Evolutionary conservation across 1,140 invertebrate genomes (phyloP), one percentile per base, ranked within the genome.

Genomic region (Drosophila varians): DNA sequence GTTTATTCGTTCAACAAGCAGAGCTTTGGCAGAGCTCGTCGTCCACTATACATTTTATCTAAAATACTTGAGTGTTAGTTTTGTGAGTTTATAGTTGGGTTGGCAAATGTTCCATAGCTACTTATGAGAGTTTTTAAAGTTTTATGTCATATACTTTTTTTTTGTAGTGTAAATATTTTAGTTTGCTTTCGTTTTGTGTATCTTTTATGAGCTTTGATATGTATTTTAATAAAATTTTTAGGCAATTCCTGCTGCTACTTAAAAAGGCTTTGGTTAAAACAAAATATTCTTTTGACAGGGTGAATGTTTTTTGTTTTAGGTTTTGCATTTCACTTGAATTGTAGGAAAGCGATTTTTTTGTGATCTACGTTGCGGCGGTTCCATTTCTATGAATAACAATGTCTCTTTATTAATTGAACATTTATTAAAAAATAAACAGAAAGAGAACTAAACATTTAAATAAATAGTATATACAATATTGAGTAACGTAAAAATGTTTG

Each of bases 181-280:
- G 45, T 54, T 61, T 38, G 48, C 57, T 83, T 52, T 45, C 45
- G 46, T 56, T 26, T 31, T 61, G 40, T 57, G 28, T 68, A 60
- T 76, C 64, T 55, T 65, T 57, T 74, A 76, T 80, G 64, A 69
- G 58, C 66, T 73, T 78, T 84, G 80, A 84, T 84, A 84, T 84
- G 80, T 86, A 86, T 83, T 55, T 84, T 71, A 84, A 75, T 71
- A 79, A 84, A 83, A 72, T 58, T 57, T 62, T 84, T 55, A 70
- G 82, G 79, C 79, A 84, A 84, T 84, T 78, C 79, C 79, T 75
- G 77, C 47, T 71, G 77, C 77, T 80, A 80, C 77, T 60, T 53
- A 62, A 54, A 66, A 77, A 45, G 57, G 40, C 60, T 18, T 46
- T 54, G 31, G 56, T 43, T 16, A 11, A 4, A 47, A 54, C 56